These are phyloP conservation scores for Helostoma temminkii DNA, from an alignment of 2,797 vertebrate species.

Conservation along the genomic window DNA sequence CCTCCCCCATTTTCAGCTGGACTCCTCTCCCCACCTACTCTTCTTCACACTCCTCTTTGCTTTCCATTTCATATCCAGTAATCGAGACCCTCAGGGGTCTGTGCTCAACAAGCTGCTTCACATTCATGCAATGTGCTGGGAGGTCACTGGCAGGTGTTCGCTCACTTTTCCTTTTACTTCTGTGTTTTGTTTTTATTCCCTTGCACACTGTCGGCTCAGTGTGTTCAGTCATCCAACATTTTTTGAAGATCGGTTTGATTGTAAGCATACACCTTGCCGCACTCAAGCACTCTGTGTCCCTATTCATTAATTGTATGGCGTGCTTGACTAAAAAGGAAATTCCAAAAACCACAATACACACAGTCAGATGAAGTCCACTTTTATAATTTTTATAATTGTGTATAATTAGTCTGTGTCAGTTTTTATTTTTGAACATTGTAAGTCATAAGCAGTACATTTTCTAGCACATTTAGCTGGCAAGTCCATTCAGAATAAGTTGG, in stretches of 20 bases:
- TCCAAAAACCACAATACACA: conserved; percentile 9
- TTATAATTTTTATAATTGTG: background rate
- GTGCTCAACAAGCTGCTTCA: conserved; percentile 39
- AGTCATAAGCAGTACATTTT: background rate
- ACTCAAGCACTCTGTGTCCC: conserved; percentile 6
- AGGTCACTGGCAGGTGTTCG: conserved; percentile 41
- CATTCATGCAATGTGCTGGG: conserved; percentile 48
- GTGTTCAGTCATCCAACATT: conserved; percentile 25
- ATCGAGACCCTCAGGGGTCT: background rate
- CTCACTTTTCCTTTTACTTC: conserved; percentile 1
- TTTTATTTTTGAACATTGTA: conserved; percentile 5
- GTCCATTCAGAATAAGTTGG: background rate
- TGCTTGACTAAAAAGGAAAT: conserved; percentile 14
- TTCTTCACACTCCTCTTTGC: background rate
- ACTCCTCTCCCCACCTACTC: background rate
- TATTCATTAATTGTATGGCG: background rate
- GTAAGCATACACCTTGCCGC: conserved; percentile 27
- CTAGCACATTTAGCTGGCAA: background rate
- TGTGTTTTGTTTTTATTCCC: conserved; percentile 19
- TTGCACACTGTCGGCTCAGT: conserved; percentile 8
- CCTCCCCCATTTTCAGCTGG: background rate
- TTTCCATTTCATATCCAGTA: conserved; percentile 9
- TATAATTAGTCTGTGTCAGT: background rate
- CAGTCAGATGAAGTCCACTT: background rate
- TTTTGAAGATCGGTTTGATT: conserved; percentile 27